Conservation (phyloP, 2,797 vertebrate species). For the Rallus crepitans region DNA sequence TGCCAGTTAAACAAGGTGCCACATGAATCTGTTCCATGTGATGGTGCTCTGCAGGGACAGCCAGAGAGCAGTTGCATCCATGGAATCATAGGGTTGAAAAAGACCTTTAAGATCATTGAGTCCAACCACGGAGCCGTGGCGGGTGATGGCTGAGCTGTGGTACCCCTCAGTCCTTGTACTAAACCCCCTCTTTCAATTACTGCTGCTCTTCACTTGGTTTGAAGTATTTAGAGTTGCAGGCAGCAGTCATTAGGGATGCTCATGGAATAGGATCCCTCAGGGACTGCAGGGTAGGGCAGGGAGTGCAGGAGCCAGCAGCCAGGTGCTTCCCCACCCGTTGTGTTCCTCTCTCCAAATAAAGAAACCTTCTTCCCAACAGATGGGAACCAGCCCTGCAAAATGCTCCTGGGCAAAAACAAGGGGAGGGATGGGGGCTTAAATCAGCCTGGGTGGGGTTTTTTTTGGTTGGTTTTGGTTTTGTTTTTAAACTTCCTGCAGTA, state of each 20-base stretch:
- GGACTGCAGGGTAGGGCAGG: not conserved
- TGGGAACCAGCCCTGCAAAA: not conserved
- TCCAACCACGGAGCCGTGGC: fast-evolving
- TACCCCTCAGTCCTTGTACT: not conserved
- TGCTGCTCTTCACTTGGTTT: not conserved
- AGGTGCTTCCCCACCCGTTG: not conserved
- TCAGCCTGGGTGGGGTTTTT: not conserved
- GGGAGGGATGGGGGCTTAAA: not conserved
- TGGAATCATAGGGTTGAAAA: not conserved
- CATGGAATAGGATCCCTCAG: fast-evolving
- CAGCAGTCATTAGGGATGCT: not conserved
- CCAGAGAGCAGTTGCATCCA: fast-evolving
- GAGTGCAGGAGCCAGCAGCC: not conserved
- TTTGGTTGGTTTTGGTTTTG: no score
- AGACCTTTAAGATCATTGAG: not conserved
- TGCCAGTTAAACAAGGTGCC: not conserved
- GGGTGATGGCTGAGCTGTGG: not conserved
- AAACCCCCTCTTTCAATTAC: fast-evolving
- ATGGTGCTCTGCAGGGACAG: not conserved
- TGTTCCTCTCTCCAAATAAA: not conserved
- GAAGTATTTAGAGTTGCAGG: not conserved
- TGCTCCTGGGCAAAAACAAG: not conserved
- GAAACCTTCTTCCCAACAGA: not conserved
- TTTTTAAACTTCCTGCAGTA: not conserved
- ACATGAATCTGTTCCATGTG: not conserved